Percentiles rank a stretch among this genome's conserved stretches.
Evolutionary conservation across 2,797 vertebrate genomes (phyloP).

Genomic region (Enteromius argenteus): DNA sequence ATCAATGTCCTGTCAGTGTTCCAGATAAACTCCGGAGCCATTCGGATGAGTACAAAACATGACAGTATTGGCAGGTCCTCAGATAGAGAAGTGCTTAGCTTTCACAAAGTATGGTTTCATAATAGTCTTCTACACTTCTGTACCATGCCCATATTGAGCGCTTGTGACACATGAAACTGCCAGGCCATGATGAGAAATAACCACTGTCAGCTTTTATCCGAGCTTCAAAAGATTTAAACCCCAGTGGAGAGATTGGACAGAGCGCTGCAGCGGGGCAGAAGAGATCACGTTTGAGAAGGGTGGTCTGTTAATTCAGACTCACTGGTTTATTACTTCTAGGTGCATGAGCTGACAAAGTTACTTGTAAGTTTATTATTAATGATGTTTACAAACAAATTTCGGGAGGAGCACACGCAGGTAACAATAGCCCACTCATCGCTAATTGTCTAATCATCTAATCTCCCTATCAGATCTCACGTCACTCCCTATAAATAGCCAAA

Average conservation of each 20-base stretch:
- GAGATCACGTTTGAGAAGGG: constrained; percentile 4
- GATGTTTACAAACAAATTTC: no score
- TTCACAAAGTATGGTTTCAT: constrained; percentile 71
- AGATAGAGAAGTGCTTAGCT: constrained; percentile 68
- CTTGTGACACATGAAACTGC: constrained; percentile 86
- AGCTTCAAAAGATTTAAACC: constrained; percentile 81
- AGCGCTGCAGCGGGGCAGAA: constrained; percentile 4
- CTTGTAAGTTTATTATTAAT: neutral
- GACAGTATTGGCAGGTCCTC: constrained; percentile 80
- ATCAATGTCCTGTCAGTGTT: constrained; percentile 20
- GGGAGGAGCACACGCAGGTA: no score
- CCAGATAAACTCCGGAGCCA: constrained; percentile 38
- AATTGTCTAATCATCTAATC: no score
- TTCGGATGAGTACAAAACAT: constrained; percentile 73
- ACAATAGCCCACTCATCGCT: no score
- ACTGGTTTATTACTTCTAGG: constrained; percentile 28
- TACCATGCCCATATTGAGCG: constrained; percentile 79
- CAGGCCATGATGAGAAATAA: constrained; percentile 84
- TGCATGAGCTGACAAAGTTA: neutral
- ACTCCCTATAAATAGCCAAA: no score
- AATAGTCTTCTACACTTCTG: constrained; percentile 78
- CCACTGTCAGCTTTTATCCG: constrained; percentile 82
- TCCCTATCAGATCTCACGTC: no score
- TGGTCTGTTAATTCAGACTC: constrained; percentile 30
- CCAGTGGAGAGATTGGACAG: constrained; percentile 67